Evolutionary conservation across 2,888 invertebrate species (phyloP), one percentile per base, ranked within the genome.

Genomic region (Cephus rjabovi): DNA sequence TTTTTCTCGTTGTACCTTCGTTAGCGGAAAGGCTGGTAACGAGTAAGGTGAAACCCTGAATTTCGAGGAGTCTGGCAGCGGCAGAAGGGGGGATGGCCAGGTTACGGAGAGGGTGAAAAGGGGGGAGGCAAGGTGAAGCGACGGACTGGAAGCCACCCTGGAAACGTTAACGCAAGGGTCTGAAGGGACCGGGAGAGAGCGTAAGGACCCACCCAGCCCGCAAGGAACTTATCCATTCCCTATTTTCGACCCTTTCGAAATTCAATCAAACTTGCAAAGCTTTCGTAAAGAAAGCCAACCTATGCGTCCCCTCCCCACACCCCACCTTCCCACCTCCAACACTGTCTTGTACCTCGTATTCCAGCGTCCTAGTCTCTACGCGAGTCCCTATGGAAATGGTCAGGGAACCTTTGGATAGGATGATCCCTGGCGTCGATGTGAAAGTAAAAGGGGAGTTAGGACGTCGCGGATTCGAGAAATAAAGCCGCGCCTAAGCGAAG

Each of bases 191-290:
- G 30, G 35, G 23, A 30, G 30, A 30, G 30, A 23, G 74, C 11
- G 74, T 9, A 71, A 34, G 71, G 71, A 71, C 71, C 73, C 73
- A 73, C 12, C 34, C 12, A 74, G 37, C n/a, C 31, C 34, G 37
- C 74, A 30, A 34, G 74, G 34, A 74, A 74, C 74, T 34, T 71
- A 71, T 71, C 71, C 71, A 34, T 71, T 31, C 33, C 33, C 71
- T 34, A 71, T 71, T 71, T 34, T 71, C 71, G 71, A 71, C 71
- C 71, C 73, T 77, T 74, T 74, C 77, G 78, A 83, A 85, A 88
- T 88, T 87, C 87, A 85, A 88, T 87, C 86, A 88, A 88, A 88
- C 88, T 88, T 87, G 86, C 85, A 83, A 86, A 86, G 86, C 85
- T 87, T 83, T 84, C 81, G 80, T 75, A 77, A 77, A 56, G 74